Base-by-base conservation (phyloP, 2,888 invertebrate genomes). In the Philonicus albiceps region DNA sequence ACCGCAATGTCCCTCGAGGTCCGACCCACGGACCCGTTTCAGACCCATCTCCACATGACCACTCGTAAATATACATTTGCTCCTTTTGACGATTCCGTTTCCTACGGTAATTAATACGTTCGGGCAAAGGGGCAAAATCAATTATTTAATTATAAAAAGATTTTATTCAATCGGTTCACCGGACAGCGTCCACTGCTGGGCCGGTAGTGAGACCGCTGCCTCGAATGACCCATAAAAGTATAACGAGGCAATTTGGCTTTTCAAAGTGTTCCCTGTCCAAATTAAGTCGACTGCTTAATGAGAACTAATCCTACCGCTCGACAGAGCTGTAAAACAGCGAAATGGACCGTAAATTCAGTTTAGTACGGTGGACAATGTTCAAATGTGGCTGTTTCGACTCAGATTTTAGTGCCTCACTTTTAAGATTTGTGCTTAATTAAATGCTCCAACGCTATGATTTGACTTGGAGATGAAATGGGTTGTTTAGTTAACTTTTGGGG, bases 111-210 rank as follows among this genome's bases (percentile, higher is more conserved):
- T 80, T 80, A 80, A 83, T 83, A 83, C 19, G 6, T 3, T 19
- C 19, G 55, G 40, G 31, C n/a, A 55, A 64, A 34, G 34, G n/a
- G 34, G 55, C 11, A 83, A 83, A 64, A 83, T 83, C 72, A 55
- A 83, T 83, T 83, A 83, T 83, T 83, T 83, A 64, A 83, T 83
- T 83, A 83, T 72, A 72, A 64, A 64, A 80, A 64, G 53, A 80
- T 80, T 80, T 80, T 53, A 80, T 80, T 80, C 49, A 80, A 53
- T 80, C 53, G 43, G 80, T 43, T 80, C 31, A 5, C 5, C 22
- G 13, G 43, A 40, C 80, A 53, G 53, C 83, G n/a, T 64, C 8
- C 64, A 64, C 64, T 64, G 64, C 27, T 8, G 83, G 83, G 72
- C 55, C 83, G 64, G 83, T 83, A 83, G 83, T 83, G 16, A 30